These are phyloP conservation scores for Plestiodon gilberti DNA, from an alignment of 2,113 vertebrate genomes.

Conservation along the genomic window DNA sequence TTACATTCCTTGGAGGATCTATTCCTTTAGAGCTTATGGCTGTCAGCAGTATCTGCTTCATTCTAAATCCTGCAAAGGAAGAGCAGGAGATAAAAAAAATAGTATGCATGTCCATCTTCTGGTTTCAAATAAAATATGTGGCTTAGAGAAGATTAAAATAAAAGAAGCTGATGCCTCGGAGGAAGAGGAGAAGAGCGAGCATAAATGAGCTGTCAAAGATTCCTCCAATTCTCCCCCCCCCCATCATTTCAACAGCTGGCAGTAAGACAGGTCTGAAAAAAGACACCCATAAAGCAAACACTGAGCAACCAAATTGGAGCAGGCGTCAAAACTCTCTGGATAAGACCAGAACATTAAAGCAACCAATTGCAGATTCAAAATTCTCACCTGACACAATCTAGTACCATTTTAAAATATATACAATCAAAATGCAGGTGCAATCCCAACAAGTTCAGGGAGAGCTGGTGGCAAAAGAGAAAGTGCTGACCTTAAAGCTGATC, in stretches of 20 bases:
- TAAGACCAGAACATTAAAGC: background rate
- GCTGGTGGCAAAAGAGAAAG: background rate
- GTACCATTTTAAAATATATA: background rate
- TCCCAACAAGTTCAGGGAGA: background rate
- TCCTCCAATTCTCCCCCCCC: background rate
- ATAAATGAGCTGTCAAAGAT: conserved; percentile 20
- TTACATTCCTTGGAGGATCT: background rate
- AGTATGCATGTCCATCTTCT: background rate
- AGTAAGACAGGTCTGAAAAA: background rate
- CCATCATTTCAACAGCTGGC: background rate
- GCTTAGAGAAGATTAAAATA: conserved; percentile 16
- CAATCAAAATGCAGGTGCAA: background rate
- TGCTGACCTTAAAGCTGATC: background rate
- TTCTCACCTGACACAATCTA: background rate
- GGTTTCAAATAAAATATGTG: conserved; percentile 13
- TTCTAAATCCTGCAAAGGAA: background rate
- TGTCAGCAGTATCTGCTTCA: background rate
- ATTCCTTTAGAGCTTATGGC: background rate
- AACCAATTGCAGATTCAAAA: background rate
- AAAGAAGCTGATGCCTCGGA: background rate
- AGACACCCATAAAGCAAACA: background rate
- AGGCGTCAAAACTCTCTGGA: background rate
- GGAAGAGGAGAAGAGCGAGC: background rate
- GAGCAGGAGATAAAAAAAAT: background rate
- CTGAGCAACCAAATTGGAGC: background rate